Evolutionary conservation across 2,888 invertebrate genomes (phyloP).

Genomic region (Antitype chi): DNA sequence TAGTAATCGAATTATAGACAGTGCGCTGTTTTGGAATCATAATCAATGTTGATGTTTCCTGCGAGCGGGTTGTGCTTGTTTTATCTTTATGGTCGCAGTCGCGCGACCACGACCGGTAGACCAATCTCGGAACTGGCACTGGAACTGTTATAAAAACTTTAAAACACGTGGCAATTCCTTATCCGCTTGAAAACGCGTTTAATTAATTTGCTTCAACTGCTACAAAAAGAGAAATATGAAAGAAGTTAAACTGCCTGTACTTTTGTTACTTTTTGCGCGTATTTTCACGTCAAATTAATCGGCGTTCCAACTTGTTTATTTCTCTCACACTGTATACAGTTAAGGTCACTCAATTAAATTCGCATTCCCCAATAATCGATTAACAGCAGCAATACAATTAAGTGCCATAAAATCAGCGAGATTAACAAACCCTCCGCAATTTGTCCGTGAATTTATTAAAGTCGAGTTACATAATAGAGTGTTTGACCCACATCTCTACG

Average conservation of each 20-base stretch:
- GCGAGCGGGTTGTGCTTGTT: conserved; percentile 33
- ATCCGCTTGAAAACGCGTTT: conserved; percentile 25
- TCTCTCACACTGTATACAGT: conserved; percentile 24
- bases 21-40: conserved; percentile 56
- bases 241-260: conserved; percentile 13
- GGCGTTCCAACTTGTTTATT: conserved; percentile 26
- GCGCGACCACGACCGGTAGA: conserved; percentile 28
- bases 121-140: conserved; percentile 22
- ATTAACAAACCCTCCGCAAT: conserved; percentile 47
- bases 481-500: conserved; percentile 62
- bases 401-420: conserved; percentile 33
- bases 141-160: conserved; percentile 45
- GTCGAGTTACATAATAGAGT: conserved; percentile 59
- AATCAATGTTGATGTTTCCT: conserved; percentile 66
- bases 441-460: conserved; percentile 46
- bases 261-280: conserved; percentile 41
- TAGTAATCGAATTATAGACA: conserved; percentile 69
- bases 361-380: conserved; percentile 43
- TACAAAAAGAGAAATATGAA: conserved; percentile 24
- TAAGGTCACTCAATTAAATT: conserved; percentile 48
- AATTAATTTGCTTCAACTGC: conserved; percentile 19
- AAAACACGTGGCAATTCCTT: conserved; percentile 33
- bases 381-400: conserved; percentile 35
- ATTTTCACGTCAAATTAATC: conserved; percentile 33
- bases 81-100: conserved; percentile 30